These are phyloP conservation scores for Psococerastis gibbosa DNA, from an alignment of 2,888 invertebrate genomes.

Conservation along the genomic window DNA sequence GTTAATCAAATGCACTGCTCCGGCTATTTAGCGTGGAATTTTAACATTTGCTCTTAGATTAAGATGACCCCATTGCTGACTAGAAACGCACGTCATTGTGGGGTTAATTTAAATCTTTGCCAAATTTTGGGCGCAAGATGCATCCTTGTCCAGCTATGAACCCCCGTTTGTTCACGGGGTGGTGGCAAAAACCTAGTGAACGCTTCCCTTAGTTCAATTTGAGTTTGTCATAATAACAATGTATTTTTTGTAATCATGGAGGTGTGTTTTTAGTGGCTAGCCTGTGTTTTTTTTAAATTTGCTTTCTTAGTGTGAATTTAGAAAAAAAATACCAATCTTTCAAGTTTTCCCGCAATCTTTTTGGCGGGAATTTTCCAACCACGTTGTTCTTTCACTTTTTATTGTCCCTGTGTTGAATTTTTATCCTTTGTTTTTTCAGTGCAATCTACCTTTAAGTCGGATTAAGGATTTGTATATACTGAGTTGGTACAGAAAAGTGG, in stretches of 20 bases:
- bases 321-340: no score
- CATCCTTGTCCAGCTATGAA: background rate
- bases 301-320: conserved; percentile 1
- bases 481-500: background rate
- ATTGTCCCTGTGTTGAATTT: background rate
- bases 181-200: conserved; percentile 1
- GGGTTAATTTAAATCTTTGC: background rate
- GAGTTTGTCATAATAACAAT: conserved; percentile 5
- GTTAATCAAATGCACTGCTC: background rate
- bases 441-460: conserved; percentile 8
- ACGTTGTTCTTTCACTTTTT: background rate
- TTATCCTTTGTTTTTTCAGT: conserved; percentile 3
- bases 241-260: conserved; percentile 10
- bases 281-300: background rate
- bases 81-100: background rate
- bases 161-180: conserved; percentile 6
- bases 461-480: background rate
- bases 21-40: background rate
- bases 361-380: background rate
- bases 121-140: conserved; percentile 4
- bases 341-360: background rate
- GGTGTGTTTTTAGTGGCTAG: conserved; percentile 4
- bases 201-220: conserved; percentile 10
- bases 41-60: no score
- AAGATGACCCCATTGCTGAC: background rate